phyloP scores from a whole-genome alignment of 2,113 vertebrate species.

The Sinocyclocheilus anophthalmus region DNA sequence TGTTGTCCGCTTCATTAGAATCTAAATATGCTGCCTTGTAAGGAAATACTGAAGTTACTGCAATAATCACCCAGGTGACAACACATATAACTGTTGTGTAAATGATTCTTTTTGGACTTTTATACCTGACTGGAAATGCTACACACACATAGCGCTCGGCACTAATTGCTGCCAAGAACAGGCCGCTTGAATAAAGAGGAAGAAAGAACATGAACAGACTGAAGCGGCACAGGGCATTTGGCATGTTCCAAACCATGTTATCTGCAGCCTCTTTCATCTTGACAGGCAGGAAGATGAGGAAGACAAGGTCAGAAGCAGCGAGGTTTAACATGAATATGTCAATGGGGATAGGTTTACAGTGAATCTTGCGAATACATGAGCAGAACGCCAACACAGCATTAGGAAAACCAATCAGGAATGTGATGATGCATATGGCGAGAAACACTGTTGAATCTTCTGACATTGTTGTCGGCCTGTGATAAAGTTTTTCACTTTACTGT shows the following conservation, averaged over 20 bases:
- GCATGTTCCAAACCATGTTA: constrained; percentile 17
- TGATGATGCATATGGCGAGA: constrained; percentile 64
- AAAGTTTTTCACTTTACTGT: not conserved
- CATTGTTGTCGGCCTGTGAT: not conserved
- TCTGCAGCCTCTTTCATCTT: constrained; percentile 42
- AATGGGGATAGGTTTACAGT: constrained; percentile 52
- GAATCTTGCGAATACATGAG: constrained; percentile 64
- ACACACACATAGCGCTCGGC: constrained; percentile 68
- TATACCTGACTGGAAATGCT: constrained; percentile 69
- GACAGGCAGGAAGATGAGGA: constrained; percentile 28
- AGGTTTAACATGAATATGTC: constrained; percentile 76
- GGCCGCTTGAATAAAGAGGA: constrained; percentile 66
- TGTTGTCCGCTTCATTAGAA: not conserved
- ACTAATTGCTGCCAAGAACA: constrained; percentile 67
- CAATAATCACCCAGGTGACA: constrained; percentile 61
- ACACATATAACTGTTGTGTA: constrained; percentile 55
- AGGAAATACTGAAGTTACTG: constrained; percentile 59
- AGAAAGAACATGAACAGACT: constrained; percentile 54
- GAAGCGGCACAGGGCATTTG: not conserved
- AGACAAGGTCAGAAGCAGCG: constrained; percentile 19
- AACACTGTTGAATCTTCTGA: not conserved
- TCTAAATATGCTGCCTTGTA: not conserved
- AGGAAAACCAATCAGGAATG: constrained; percentile 63
- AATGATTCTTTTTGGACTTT: constrained; percentile 43
- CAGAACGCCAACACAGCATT: constrained; percentile 69